phyloP scores from a whole-genome alignment of 2,797 vertebrate genomes.

The Petrocephalus schoutedeni region DNA sequence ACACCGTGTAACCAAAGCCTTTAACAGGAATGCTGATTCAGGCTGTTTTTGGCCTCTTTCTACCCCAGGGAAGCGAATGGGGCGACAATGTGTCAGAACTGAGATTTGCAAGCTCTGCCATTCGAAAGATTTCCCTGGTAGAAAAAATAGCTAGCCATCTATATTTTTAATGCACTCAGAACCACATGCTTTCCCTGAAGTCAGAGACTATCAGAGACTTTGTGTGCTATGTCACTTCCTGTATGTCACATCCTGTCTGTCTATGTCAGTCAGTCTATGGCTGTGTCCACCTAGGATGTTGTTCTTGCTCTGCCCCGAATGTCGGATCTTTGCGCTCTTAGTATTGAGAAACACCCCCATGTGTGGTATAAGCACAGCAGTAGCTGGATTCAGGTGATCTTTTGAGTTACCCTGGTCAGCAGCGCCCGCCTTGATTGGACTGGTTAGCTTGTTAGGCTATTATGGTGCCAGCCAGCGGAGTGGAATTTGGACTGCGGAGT shows the following conservation, averaged over 20 bases:
- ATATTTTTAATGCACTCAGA: background rate
- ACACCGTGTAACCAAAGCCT: slow-evolving; percentile 55
- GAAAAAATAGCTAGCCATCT: background rate
- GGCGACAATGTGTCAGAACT: background rate
- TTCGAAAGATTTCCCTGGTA: background rate
- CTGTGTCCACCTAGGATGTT: too few species aligned
- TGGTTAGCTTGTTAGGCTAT: background rate
- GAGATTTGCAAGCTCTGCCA: background rate
- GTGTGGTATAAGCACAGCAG: background rate
- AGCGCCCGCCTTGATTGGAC: background rate
- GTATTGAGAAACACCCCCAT: background rate
- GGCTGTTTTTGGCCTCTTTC: slow-evolving; percentile 33
- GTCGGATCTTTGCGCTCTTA: background rate
- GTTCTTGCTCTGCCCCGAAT: background rate
- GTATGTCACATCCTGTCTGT: background rate
- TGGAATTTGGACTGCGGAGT: background rate
- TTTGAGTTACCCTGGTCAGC: background rate
- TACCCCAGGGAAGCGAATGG: background rate
- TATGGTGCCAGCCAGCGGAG: background rate
- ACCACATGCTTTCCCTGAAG: background rate
- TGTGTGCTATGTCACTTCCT: background rate
- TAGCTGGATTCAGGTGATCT: background rate
- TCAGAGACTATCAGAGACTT: background rate
- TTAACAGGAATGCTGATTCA: slow-evolving; percentile 65
- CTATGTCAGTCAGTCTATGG: background rate